Base-by-base conservation (phyloP, 2,113 vertebrate species). In the Phrynocephalus versicolor region DNA sequence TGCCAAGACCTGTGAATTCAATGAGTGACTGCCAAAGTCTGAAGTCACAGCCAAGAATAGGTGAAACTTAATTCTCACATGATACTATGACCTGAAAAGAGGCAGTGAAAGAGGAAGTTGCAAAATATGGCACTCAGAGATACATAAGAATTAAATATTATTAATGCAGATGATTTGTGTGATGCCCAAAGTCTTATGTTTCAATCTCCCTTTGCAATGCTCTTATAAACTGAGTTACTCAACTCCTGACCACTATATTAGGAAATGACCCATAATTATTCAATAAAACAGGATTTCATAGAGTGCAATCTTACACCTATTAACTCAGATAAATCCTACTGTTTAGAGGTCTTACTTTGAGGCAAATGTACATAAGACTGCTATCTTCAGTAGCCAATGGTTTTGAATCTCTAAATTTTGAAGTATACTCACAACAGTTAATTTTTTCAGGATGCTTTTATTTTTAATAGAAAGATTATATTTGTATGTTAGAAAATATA, bases 401-500 rank as follows among this genome's bases (percentile, higher is more conserved):
- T 88, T 87, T 90, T 84, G 86, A 92, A 85, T 62, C 86, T 89
- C 62, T 89, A 90, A 27, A 72, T 92, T 90, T 87, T 0, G 0
- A 81, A 91, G 25, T 14, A 78, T 80, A 85, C 41, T 77, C 51
- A 73, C 25, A 85, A 85, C 81, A 71, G 85, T 71, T 90, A 81
- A 79, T 93, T 76, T 88, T 93, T 90, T 79, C 74, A 79, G 8
- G 83, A 84, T 79, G n/a, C 2, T 89, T 92, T 87, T 37, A 72
- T 93, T 92, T 91, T 86, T 62, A 9, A 90, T 81, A 76, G 87
- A 25, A 72, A 79, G 16, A 89, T 89, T 90, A 87, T 89, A 89
- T 91, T 89, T 93, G 85, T 94, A 23, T 84, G 9, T 58, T 75
- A 75, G 87, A 90, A 87, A 57, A 91, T 86, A 84, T 88, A 86